Conservation (phyloP, 2,888 invertebrate species). For the Cetonia aurata region DNA sequence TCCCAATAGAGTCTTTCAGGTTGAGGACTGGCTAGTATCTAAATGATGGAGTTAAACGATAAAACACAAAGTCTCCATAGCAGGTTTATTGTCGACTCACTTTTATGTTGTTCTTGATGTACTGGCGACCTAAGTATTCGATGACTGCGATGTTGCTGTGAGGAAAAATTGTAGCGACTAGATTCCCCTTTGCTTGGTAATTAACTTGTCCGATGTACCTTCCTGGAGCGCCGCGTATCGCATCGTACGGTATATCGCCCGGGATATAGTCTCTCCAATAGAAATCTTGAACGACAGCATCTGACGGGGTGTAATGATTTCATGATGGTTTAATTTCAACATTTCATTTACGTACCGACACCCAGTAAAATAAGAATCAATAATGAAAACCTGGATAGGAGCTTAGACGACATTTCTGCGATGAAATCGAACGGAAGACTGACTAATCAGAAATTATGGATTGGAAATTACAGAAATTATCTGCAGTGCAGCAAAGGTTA, state of each 20-base stretch:
- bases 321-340: no score
- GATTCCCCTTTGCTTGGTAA: background rate
- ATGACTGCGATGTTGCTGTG: background rate
- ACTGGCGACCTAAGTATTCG: slow-evolving; percentile 4
- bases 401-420: no score
- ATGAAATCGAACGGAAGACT: no score
- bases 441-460: no score
- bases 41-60: no score
- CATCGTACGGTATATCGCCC: slow-evolving; percentile 9
- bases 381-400: no score
- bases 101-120: slow-evolving; percentile 1
- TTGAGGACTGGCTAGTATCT: background rate
- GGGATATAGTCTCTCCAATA: slow-evolving; percentile 29
- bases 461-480: no score
- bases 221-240: slow-evolving; percentile 2
- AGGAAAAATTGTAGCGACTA: slow-evolving; percentile 15
- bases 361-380: no score
- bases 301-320: background rate
- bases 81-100: background rate
- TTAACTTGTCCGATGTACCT: slow-evolving; percentile 25
- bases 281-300: background rate
- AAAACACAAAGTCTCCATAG: no score
- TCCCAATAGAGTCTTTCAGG: slow-evolving; percentile 11
- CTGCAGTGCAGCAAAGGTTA: no score
- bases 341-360: no score